Conservation (phyloP, 2,797 vertebrate species). For the Melanogrammus aeglefinus region DNA sequence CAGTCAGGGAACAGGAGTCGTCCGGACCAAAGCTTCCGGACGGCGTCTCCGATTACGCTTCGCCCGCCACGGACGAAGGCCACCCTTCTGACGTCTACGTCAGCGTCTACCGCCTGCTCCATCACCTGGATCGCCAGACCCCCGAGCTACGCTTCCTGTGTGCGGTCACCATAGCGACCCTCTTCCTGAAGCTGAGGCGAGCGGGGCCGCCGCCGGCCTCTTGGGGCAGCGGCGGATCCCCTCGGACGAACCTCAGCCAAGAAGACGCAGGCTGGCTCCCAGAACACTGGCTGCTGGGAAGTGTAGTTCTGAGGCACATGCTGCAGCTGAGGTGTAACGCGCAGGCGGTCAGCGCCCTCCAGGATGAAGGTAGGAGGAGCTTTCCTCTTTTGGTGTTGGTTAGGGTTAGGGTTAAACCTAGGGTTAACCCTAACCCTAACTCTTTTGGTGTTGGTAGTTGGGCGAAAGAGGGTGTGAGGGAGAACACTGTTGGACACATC, state of each 20-base stretch:
- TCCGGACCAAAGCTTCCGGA: background rate
- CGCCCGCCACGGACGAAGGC: slow-evolving; percentile 12
- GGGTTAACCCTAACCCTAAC: too few relatives aligned
- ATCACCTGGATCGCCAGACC: slow-evolving; percentile 77
- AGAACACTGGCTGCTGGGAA: slow-evolving; percentile 75
- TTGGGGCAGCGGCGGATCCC: slow-evolving; percentile 24
- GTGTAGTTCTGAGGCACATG: slow-evolving; percentile 83
- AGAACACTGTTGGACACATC: background rate
- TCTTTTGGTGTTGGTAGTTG: background rate
- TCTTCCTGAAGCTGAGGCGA: slow-evolving; percentile 74
- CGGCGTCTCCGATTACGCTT: slow-evolving; percentile 12
- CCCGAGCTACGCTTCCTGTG: slow-evolving; percentile 80
- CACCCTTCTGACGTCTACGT: slow-evolving; percentile 70
- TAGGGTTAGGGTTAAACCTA: too few relatives aligned
- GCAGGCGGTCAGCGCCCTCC: slow-evolving; percentile 81
- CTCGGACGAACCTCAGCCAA: slow-evolving; percentile 11
- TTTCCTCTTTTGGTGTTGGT: too few relatives aligned
- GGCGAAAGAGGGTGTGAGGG: background rate
- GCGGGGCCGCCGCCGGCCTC: slow-evolving; percentile 42
- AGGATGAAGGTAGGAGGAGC: slow-evolving; percentile 73
- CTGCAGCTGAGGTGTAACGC: slow-evolving; percentile 91
- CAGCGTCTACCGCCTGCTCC: slow-evolving; percentile 80
- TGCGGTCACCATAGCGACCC: slow-evolving; percentile 72
- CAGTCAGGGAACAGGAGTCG: slow-evolving; percentile 23
- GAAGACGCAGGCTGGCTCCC: slow-evolving; percentile 29